phyloP scores from a whole-genome alignment of 2,888 invertebrate genomes.

The Tetragonisca angustula region DNA sequence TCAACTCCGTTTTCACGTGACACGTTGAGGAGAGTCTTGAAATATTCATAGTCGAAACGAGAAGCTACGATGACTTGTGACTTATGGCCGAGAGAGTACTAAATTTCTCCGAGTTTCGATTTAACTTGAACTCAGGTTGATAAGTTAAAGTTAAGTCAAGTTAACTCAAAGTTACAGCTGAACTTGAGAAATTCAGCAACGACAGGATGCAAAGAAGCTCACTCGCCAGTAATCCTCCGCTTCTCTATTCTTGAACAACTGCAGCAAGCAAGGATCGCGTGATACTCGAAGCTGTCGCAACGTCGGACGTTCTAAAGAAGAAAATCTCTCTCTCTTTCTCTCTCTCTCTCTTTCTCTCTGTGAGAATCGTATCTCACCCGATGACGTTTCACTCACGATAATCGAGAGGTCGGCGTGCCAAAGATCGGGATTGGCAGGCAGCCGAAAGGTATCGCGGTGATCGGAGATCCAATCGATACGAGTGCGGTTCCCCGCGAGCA shows the following conservation, averaged over 20 bases:
- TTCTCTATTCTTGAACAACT: no score
- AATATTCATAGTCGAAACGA: not conserved
- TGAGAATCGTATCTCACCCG: constrained; percentile 3
- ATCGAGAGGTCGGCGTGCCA: not conserved
- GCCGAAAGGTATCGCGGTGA: not conserved
- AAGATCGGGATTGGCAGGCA: not conserved
- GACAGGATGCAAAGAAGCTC: no score
- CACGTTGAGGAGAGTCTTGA: no score
- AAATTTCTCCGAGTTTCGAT: no score
- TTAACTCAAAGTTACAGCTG: no score
- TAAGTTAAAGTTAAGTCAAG: no score
- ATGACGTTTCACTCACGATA: not conserved
- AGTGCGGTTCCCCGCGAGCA: constrained; percentile 28
- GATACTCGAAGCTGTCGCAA: not conserved
- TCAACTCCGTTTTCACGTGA: not conserved
- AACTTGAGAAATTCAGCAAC: no score
- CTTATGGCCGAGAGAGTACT: no score
- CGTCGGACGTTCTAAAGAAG: not conserved
- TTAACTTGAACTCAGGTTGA: no score
- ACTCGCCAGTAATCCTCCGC: no score
- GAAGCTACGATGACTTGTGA: not conserved
- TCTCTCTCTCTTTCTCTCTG: not conserved
- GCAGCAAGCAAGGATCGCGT: no score
- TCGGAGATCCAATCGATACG: constrained; percentile 46
- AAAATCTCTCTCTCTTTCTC: not conserved